These are phyloP conservation scores for Drosophila setosimentum DNA, from an alignment of 2,888 invertebrate species.

Conservation along the genomic window DNA sequence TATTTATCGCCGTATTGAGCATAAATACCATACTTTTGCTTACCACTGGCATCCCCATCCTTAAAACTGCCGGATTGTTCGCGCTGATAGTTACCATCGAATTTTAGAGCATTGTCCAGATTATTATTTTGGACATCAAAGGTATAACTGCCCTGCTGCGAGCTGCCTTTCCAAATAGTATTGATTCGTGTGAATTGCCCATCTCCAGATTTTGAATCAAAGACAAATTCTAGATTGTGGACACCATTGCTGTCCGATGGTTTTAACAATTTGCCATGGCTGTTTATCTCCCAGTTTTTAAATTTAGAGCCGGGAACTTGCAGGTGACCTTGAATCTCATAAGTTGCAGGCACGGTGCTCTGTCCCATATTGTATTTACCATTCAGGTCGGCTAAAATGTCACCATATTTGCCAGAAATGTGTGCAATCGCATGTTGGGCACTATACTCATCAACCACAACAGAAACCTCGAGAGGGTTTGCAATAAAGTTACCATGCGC, in stretches of 20 bases:
- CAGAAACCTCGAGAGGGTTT: conserved; percentile 78
- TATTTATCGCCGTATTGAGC: conserved; percentile 82
- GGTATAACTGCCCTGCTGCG: conserved; percentile 69
- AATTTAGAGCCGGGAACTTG: conserved; percentile 87
- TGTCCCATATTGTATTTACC: conserved; percentile 85
- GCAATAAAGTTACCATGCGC: conserved; percentile 81
- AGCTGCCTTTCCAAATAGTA: conserved; percentile 63
- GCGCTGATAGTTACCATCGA: conserved; percentile 74
- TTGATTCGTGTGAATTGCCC: conserved; percentile 67
- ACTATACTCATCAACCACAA: conserved; percentile 79
- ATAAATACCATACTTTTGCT: conserved; percentile 60
- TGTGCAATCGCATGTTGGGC: conserved; percentile 83
- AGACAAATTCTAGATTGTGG: conserved; percentile 61
- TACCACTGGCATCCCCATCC: conserved; percentile 55
- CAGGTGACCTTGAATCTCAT: conserved; percentile 86
- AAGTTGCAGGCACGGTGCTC: conserved; percentile 84
- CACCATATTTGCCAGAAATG: conserved; percentile 86
- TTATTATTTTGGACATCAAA: conserved; percentile 65
- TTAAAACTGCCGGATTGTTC: conserved; percentile 65
- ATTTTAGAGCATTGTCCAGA: conserved; percentile 67
- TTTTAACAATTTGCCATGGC: conserved; percentile 81
- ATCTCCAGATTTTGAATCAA: conserved; percentile 64
- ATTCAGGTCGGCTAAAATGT: conserved; percentile 83
- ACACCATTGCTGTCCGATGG: conserved; percentile 67
- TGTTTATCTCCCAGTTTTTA: conserved; percentile 83